phyloP scores from a whole-genome alignment of 2,113 vertebrate species.

The Empidonax traillii region DNA sequence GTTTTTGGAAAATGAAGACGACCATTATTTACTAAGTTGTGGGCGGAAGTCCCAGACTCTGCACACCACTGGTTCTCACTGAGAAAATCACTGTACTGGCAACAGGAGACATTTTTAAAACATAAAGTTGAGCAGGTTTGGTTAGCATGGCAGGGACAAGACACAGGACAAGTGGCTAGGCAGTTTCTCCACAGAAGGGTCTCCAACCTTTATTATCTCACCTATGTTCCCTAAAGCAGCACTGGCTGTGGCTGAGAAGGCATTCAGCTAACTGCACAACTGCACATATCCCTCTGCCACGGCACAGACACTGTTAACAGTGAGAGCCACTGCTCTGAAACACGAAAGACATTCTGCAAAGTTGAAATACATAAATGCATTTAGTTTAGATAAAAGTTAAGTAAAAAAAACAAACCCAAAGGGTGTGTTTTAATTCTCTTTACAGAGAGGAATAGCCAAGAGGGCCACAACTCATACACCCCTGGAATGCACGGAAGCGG shows the following conservation, averaged over 20 bases:
- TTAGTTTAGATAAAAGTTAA: neutral
- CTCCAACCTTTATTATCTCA: neutral
- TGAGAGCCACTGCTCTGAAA: neutral
- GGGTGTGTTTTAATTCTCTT: neutral
- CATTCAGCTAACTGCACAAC: neutral
- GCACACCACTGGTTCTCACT: neutral
- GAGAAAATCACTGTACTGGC: neutral
- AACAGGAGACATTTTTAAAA: neutral
- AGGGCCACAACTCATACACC: neutral
- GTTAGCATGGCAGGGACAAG: neutral
- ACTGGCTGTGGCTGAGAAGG: neutral
- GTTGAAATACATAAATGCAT: neutral
- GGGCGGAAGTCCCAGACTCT: neutral
- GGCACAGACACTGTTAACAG: neutral
- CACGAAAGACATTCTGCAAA: neutral
- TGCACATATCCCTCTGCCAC: fast-evolving
- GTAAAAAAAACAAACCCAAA: neutral
- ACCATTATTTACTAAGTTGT: neutral
- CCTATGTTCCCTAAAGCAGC: neutral
- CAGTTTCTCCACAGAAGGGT: neutral
- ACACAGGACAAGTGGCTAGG: neutral
- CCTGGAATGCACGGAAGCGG: neutral
- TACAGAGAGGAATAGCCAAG: neutral
- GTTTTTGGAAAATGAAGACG: neutral
- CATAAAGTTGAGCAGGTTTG: neutral